These are phyloP conservation scores for Silurus lanzhouensis DNA, from an alignment of 2,797 vertebrate species.

Conservation along the genomic window DNA sequence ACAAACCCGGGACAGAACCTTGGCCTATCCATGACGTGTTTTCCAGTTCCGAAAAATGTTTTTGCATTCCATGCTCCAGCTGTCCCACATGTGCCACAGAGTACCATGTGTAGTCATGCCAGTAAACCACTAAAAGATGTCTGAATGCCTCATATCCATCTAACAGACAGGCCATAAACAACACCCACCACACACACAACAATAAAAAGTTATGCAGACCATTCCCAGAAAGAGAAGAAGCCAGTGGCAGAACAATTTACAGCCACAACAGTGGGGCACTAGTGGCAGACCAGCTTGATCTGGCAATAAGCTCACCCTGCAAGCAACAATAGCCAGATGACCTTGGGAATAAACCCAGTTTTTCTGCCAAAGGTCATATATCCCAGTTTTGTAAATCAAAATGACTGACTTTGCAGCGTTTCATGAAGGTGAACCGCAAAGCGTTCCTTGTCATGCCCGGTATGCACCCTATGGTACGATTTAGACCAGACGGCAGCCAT, in stretches of 20 bases:
- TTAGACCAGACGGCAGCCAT: constrained; percentile 28
- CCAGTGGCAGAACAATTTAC: neutral
- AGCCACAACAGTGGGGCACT: neutral
- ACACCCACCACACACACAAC: too few relatives aligned
- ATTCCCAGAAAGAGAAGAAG: neutral
- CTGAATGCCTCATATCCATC: neutral
- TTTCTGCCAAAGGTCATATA: constrained; percentile 7
- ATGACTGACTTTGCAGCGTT: constrained; percentile 21
- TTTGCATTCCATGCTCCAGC: neutral
- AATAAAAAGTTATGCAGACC: neutral
- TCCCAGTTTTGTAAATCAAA: constrained; percentile 2
- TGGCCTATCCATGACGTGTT: neutral
- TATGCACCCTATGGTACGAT: constrained; percentile 25
- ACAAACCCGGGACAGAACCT: neutral
- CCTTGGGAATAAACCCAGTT: neutral
- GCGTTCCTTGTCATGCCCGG: neutral
- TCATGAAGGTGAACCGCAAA: constrained; percentile 28
- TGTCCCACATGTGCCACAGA: neutral
- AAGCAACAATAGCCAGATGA: neutral
- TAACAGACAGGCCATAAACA: neutral
- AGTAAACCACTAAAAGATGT: neutral
- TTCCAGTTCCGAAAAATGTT: neutral
- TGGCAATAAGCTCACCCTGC: neutral
- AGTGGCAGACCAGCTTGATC: neutral
- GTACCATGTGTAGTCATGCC: neutral